Percentiles rank a stretch among this genome's conserved stretches.
These are phyloP conservation scores for Bovichtus variegatus DNA, from an alignment of 2,797 vertebrate genomes.

Conservation along the genomic window DNA sequence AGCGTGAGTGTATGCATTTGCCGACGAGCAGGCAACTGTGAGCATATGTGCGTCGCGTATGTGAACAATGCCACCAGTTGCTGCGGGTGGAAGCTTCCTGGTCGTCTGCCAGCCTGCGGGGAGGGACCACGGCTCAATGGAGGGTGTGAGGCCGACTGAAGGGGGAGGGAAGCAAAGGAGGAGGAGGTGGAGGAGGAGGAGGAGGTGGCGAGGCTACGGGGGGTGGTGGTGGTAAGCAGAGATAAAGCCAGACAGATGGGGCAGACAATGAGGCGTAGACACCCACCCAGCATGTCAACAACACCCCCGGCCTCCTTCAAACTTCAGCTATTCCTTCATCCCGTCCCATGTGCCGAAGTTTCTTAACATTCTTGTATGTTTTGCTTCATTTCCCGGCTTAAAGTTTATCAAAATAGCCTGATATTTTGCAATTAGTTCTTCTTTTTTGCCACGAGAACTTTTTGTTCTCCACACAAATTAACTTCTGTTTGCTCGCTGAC, in stretches of 20 bases:
- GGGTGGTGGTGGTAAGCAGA: slow-evolving; percentile 44
- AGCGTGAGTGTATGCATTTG: slow-evolving; percentile 29
- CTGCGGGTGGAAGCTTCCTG: slow-evolving; percentile 70
- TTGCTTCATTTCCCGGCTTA: neutral
- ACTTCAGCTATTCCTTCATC: slow-evolving; percentile 41
- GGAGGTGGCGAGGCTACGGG: slow-evolving; percentile 21
- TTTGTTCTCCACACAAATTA: slow-evolving; percentile 5
- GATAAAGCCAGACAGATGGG: slow-evolving; percentile 83
- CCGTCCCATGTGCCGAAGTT: slow-evolving; percentile 14
- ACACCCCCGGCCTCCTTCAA: slow-evolving; percentile 42
- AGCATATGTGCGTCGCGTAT: slow-evolving; percentile 50
- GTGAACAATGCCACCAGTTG: slow-evolving; percentile 82
- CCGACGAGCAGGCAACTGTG: slow-evolving; percentile 52
- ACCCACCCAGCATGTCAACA: slow-evolving; percentile 74
- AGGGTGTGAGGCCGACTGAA: slow-evolving; percentile 63
- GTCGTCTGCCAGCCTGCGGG: slow-evolving; percentile 65
- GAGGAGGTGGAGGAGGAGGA: slow-evolving; percentile 1
- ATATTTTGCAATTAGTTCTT: neutral
- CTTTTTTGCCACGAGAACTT: neutral
- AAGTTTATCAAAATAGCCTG: neutral
- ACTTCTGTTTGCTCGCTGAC: slow-evolving; percentile 7
- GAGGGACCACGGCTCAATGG: slow-evolving; percentile 67
- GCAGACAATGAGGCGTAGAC: slow-evolving; percentile 76
- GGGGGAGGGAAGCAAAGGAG: slow-evolving; percentile 23
- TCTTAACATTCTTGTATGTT: slow-evolving; percentile 27